Percentiles rank a stretch among this genome's conserved stretches.
These are phyloP conservation scores for Lasioglossum zephyrum DNA, from an alignment of 2,888 invertebrate genomes.

Conservation along the genomic window DNA sequence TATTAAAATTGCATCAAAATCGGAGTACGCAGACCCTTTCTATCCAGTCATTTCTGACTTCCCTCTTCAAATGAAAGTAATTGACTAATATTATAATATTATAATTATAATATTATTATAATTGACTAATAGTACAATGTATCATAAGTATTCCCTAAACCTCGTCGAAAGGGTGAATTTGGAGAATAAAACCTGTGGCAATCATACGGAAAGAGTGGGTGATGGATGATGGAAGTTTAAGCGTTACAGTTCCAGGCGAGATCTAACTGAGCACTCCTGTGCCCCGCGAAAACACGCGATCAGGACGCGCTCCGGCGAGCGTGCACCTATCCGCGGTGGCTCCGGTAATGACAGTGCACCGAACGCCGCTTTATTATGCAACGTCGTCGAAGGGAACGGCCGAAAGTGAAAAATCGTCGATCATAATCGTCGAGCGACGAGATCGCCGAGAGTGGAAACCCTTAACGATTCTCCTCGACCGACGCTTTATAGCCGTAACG, in stretches of 20 bases:
- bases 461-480: neutral
- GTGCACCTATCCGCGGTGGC: constrained; percentile 37
- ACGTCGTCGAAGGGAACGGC: constrained; percentile 42
- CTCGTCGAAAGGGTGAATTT: too few relatives aligned
- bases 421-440: constrained; percentile 28
- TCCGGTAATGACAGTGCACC: constrained; percentile 52
- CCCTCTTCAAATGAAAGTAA: too few relatives aligned
- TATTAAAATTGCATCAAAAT: too few relatives aligned
- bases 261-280: neutral
- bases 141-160: too few relatives aligned
- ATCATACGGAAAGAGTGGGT: too few relatives aligned
- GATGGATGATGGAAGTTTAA: too few relatives aligned
- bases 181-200: too few relatives aligned
- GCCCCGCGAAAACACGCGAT: constrained; percentile 34
- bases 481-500: neutral
- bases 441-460: constrained; percentile 16
- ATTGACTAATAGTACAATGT: too few relatives aligned
- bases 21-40: too few relatives aligned
- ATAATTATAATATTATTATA: too few relatives aligned
- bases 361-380: constrained; percentile 49
- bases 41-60: neutral
- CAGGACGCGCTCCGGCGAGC: constrained; percentile 35
- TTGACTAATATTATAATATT: too few relatives aligned
- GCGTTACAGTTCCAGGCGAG: neutral
- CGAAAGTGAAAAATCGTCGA: constrained; percentile 58